Evolutionary conservation across 2,797 vertebrate genomes (phyloP), one percentile per base, ranked within the genome.

Genomic region (Myotis planiceps): DNA sequence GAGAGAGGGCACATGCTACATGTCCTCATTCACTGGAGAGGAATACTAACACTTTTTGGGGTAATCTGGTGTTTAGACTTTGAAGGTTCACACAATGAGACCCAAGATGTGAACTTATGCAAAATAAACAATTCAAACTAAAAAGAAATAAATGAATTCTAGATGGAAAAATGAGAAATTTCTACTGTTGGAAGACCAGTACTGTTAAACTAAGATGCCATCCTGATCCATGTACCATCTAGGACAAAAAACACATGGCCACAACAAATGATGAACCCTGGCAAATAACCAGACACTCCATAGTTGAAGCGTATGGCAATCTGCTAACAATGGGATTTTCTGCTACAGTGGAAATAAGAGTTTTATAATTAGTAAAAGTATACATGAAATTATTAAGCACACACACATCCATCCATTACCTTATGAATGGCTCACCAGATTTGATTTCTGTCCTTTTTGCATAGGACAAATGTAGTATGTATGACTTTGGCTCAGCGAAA

Each of bases 1-100:
- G 84, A 96, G 66, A 90, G 37, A 89, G 89, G 84, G 84, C 87
- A 90, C 60, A 25, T 10, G 90, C 90, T 90, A 74, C 55, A 71
- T 94, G 95, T 92, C 90, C 72, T 79, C 51, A 14, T 85, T 85
- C 81, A 25, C 80, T 18, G 92, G 94, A 49, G 76, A 14, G 9
- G 32, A 80, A 60, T 23, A 34, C 27, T 29, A 58, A 84, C 69
- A 60, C 71, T 86, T 75, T 34, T 3, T 1, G 45, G 49, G 65
- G 32, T 65, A 68, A 91, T 79, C 82, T 90, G 83, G 78, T 63
- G 32, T 91, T 82, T 80, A 72, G 71, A 55, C 29, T 87, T 53
- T 6, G 19, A 85, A 72, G 45, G 91, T 45, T 86, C 7, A 8
- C 6, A 25, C 55, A 9, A 49, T 0, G 75, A 85, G 79, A 88